phyloP scores from a whole-genome alignment of 2,888 invertebrate species.

The Gasteruption jaculator region DNA sequence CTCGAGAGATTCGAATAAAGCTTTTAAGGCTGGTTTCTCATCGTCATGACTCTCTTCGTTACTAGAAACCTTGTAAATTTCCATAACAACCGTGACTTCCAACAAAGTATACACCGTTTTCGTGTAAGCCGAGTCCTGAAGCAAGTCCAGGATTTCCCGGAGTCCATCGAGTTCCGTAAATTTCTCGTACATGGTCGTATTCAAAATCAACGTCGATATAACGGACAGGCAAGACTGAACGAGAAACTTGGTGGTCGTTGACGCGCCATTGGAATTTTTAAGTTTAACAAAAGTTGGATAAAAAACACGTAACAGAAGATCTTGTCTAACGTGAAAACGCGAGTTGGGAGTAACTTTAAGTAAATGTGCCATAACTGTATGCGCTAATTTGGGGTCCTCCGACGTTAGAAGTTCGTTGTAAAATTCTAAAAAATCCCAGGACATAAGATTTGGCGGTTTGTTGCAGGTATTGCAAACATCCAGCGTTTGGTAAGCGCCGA shows the following conservation, averaged over 20 bases:
- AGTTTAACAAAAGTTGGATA: conserved; percentile 60
- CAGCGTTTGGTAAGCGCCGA: conserved; percentile 52
- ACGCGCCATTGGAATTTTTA: conserved; percentile 54
- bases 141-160: conserved; percentile 56
- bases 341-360: conserved; percentile 58
- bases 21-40: conserved; percentile 27
- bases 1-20: conserved; percentile 37
- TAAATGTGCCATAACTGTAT: conserved; percentile 58
- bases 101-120: conserved; percentile 60
- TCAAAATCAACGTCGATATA: conserved; percentile 58
- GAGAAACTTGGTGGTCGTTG: conserved; percentile 59
- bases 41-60: conserved; percentile 17
- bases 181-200: conserved; percentile 57
- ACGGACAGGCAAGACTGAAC: conserved; percentile 60
- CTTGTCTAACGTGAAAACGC: conserved; percentile 56
- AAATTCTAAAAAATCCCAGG: conserved; percentile 59
- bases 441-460: conserved; percentile 33
- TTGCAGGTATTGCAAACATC: conserved; percentile 48
- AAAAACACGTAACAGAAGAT: conserved; percentile 59
- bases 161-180: conserved; percentile 60
- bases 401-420: conserved; percentile 58
- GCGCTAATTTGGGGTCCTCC: conserved; percentile 57
- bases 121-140: conserved; percentile 56
- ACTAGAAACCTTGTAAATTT: conserved; percentile 55
- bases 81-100: conserved; percentile 60